phyloP scores from a whole-genome alignment of 2,797 vertebrate genomes.

The Epinephelus malabaricus region DNA sequence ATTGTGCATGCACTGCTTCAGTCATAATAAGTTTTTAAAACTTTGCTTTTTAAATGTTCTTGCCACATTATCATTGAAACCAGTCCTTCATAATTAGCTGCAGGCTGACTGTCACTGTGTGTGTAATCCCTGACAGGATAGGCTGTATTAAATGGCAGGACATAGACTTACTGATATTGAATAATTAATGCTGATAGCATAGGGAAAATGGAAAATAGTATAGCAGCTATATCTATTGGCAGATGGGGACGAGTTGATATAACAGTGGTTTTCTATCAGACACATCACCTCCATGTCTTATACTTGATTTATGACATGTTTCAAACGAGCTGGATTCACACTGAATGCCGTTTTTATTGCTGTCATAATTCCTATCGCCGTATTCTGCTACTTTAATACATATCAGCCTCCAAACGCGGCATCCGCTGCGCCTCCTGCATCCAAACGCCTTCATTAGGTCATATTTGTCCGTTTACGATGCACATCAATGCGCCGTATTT shows the following conservation, averaged over 20 bases:
- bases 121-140: conserved; percentile 36
- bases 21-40: conserved; percentile 55
- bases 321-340: conserved; percentile 38
- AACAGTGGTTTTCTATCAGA: conserved; percentile 26
- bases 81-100: conserved; percentile 22
- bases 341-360: conserved; percentile 52
- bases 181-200: conserved; percentile 78
- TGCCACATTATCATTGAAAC: conserved; percentile 18
- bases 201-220: conserved; percentile 54
- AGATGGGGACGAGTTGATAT: conserved; percentile 28
- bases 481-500: conserved; percentile 67
- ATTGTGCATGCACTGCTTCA: conserved; percentile 10
- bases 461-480: conserved; percentile 69
- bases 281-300: conserved; percentile 27
- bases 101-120: conserved; percentile 39
- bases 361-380: conserved; percentile 52
- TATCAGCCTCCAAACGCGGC: conserved; percentile 54
- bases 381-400: conserved; percentile 57
- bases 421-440: conserved; percentile 62
- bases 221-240: conserved; percentile 44
- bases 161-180: conserved; percentile 69
- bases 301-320: conserved; percentile 34
- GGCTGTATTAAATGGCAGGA: conserved; percentile 54
- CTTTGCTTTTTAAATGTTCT: conserved; percentile 40
- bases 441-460: conserved; percentile 76